A percentile compares a stretch with the other conserved stretches of the same genome.
These are phyloP conservation scores for Acrossocheilus wenchowensis DNA, from an alignment of 2,797 vertebrate genomes.

Conservation along the genomic window DNA sequence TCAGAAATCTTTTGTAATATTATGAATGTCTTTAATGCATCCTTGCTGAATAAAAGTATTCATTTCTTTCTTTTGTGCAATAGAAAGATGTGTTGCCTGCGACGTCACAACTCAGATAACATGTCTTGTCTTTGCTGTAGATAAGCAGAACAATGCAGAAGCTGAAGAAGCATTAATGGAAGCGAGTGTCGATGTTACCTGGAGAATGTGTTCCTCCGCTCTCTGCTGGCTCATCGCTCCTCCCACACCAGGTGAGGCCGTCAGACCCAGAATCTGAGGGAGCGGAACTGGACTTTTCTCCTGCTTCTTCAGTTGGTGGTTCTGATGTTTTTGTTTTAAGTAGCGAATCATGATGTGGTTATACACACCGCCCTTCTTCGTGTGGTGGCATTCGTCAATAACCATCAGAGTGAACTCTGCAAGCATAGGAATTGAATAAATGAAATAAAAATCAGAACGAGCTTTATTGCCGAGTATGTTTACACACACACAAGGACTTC, in stretches of 20 bases:
- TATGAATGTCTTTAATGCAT: too few species aligned
- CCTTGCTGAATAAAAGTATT: neutral
- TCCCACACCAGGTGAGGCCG: slow-evolving; percentile 95
- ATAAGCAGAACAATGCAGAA: neutral
- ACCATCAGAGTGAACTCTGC: slow-evolving; percentile 91
- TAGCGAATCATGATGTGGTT: slow-evolving; percentile 95
- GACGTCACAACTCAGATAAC: neutral
- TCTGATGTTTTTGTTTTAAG: slow-evolving; percentile 87
- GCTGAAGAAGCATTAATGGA: neutral
- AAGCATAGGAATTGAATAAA: neutral
- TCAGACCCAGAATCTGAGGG: slow-evolving; percentile 93
- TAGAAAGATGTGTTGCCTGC: neutral
- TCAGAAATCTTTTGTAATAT: neutral
- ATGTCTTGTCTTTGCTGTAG: neutral
- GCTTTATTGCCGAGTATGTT: neutral
- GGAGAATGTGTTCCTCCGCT: slow-evolving; percentile 92
- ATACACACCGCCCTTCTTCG: slow-evolving; percentile 92
- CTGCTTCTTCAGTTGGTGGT: slow-evolving; percentile 78
- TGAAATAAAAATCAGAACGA: neutral
- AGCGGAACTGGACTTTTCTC: slow-evolving; percentile 74
- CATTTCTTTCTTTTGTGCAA: neutral
- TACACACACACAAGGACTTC: neutral
- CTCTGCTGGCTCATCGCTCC: slow-evolving; percentile 81
- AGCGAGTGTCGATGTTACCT: slow-evolving; percentile 72
- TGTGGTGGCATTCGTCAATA: slow-evolving; percentile 97